Base-by-base conservation (phyloP, 64 coral and sea anemone species). In the Montipora cactus region DNA sequence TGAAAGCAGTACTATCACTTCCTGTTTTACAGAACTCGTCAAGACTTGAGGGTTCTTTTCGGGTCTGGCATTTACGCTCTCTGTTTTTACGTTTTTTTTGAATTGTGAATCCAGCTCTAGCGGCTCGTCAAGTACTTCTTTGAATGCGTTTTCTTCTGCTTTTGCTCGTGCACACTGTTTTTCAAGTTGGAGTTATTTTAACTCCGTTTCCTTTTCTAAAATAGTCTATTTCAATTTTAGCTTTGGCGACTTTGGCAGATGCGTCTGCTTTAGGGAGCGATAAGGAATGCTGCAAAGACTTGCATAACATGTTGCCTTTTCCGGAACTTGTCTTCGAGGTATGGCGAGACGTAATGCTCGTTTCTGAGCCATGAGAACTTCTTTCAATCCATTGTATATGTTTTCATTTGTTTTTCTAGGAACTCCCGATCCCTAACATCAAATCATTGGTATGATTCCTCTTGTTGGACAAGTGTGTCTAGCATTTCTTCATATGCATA, bases 121-220 rank as follows among this genome's bases (percentile, higher is more conserved):
- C 3, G 74, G 62, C 20, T 88, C 84, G 5, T 37, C 20, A 71
- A 88, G 67, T 15, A 75, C 48, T 73, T 44, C 6, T 69, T 88
- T 72, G 44, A 88, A 45, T 6, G 84, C 84, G 11, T 53, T 73
- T 74, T 88, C 84, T 49, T 74, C 84, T 47, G 68, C 84, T 4
- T 55, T 59, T 52, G 57, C 81, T 5, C 61, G 15, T 8, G 52
- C 14, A 44, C 9, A 68, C 62, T 87, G 19, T 8, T 77, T 75
- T 47, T 52, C 1, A 51, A 89, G 49, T 45, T 89, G 87, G n/a
- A 89, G 25, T 7, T 45, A 18, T 25, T 59, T 75, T 14, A 61
- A 11, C 57, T 76, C 87, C 4, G 28, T 49, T 89, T 77, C 73
- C 18, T 49, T 23, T 47, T 89, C 72, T 59, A 89, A 51, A 55